phyloP scores from a whole-genome alignment of 2,888 invertebrate species.

The Aphodius granarius region DNA sequence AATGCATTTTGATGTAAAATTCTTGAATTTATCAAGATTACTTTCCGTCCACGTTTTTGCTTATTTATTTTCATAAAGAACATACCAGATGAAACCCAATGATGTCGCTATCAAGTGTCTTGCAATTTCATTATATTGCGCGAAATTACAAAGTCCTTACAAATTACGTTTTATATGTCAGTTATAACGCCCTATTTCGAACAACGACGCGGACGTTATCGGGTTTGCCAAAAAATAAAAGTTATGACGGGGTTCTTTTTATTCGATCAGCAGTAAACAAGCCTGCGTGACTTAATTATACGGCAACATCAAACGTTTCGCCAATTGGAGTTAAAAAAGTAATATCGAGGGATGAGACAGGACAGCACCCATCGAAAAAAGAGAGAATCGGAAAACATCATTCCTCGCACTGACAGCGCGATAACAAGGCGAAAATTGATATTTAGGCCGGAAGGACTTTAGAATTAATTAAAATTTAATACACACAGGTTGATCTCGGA shows the following conservation, averaged over 20 bases:
- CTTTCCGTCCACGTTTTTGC: too few relatives aligned
- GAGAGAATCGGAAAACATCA: background rate
- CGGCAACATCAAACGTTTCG: background rate
- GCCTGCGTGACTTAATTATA: background rate
- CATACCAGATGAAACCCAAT: too few relatives aligned
- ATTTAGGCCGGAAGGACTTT: background rate
- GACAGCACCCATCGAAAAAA: background rate
- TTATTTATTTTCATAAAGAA: too few relatives aligned
- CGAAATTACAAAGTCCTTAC: background rate
- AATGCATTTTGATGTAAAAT: too few relatives aligned
- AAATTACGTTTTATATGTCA: background rate
- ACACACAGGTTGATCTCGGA: background rate
- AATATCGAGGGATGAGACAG: background rate
- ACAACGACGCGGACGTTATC: background rate
- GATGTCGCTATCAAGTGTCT: background rate
- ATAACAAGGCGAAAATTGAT: background rate
- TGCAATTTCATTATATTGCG: background rate
- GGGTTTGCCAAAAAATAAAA: background rate
- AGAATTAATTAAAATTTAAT: background rate
- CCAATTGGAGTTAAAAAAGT: background rate
- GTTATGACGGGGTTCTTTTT: background rate
- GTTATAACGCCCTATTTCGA: background rate
- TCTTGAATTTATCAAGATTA: too few relatives aligned
- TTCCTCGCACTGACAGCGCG: background rate
- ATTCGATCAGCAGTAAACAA: background rate